Conservation (phyloP, 1,140 invertebrate species). For the Propsilocerus akamusi region DNA sequence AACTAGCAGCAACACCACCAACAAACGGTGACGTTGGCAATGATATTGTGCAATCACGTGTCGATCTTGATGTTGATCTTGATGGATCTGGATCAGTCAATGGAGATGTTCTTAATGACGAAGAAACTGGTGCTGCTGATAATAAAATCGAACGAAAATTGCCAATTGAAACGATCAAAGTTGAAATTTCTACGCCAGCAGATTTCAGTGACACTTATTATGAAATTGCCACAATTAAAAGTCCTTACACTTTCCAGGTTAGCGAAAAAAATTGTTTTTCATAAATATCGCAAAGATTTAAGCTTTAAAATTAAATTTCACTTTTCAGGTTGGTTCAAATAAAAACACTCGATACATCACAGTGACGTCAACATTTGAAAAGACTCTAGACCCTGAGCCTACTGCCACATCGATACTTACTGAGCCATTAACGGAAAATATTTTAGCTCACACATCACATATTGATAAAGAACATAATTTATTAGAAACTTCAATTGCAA, state of each 20-base stretch:
- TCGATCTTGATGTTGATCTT: slow-evolving; percentile 34
- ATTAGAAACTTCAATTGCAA: slow-evolving; percentile 57
- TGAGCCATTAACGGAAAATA: slow-evolving; percentile 70
- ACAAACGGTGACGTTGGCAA: slow-evolving; percentile 13
- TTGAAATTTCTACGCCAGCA: slow-evolving; percentile 68
- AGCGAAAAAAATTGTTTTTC: not conserved
- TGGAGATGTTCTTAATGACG: slow-evolving; percentile 35
- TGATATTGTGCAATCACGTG: slow-evolving; percentile 11
- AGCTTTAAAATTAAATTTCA: not conserved
- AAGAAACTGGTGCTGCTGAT: slow-evolving; percentile 28
- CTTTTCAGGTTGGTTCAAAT: slow-evolving; percentile 57
- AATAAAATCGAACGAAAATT: slow-evolving; percentile 37
- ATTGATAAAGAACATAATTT: slow-evolving; percentile 50
- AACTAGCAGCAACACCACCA: slow-evolving; percentile 9
- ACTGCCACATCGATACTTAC: slow-evolving; percentile 32
- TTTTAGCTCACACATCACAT: slow-evolving; percentile 55
- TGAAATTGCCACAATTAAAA: slow-evolving; percentile 75
- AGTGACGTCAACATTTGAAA: slow-evolving; percentile 62
- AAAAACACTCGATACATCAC: slow-evolving; percentile 75
- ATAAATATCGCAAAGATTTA: not conserved
- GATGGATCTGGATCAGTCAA: slow-evolving; percentile 46
- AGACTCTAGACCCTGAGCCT: slow-evolving; percentile 40
- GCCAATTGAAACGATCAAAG: slow-evolving; percentile 57
- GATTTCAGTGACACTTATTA: slow-evolving; percentile 68
- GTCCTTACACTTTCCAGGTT: slow-evolving; percentile 75